Base-by-base conservation (phyloP, 2,797 vertebrate species). In the Menidia menidia region DNA sequence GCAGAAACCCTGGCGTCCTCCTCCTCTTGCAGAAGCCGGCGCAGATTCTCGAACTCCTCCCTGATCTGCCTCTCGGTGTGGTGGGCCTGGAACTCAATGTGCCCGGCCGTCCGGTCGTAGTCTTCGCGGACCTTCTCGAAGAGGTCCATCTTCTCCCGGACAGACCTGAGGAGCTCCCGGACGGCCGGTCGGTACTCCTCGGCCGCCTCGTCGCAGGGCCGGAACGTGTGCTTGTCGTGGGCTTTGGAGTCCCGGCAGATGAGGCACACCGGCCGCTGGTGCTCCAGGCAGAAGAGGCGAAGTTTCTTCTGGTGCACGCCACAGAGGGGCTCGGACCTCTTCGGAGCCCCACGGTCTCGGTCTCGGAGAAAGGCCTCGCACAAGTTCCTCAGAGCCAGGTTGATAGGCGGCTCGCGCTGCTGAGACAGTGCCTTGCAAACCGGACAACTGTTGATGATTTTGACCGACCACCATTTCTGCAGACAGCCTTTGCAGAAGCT, bases 11-110 rank as follows among this genome's bases (percentile, higher is more conserved):
- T 51, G 48, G 48, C 48, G 18, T 12, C n/a, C 19, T 51, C 48
- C 13, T 58, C 4, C 53, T 31, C 8, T 45, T 56, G 18, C 13
- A 51, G 48, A 30, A 51, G 30, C 48, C 13, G 48, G 48, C 30
- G 48, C 25, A 51, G 48, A 8, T 51, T 51, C 48, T 51, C 25
- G 30, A 51, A 51, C 48, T 51, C 19, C 48, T 51, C 48, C 19
- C 13, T 51, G 30, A 51, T 51, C 48, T 51, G 48, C 48, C 5
- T 51, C 48, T 51, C 48, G 12, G 48, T 51, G 48, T 30, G 1
- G 25, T 11, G 18, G 19, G 48, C 48, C 48, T 51, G 48, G 48
- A 51, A 18, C 25, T 51, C 18, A 30, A 51, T 51, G 12, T 30
- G 30, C 13, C 13, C 13, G 19, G 48, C 48, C 6, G 48, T 51